Evolutionary conservation across 2,888 invertebrate species (phyloP).

Genomic region (Tanypteryx hageni): DNA sequence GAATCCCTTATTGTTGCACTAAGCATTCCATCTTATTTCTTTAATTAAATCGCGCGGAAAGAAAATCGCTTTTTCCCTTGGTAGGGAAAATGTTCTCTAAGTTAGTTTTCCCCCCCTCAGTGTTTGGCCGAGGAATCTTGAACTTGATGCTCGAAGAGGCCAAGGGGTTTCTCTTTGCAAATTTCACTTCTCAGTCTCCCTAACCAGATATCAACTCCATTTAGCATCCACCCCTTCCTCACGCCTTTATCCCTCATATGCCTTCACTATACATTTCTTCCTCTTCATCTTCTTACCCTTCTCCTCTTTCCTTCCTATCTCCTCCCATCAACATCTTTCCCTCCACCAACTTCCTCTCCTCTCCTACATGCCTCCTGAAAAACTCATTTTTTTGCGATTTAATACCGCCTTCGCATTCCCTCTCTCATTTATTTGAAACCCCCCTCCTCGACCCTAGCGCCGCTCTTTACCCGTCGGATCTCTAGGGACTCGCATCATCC

Average conservation of each 20-base stretch:
- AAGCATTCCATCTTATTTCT: conserved; percentile 27
- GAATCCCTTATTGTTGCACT: neutral
- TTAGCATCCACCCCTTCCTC: conserved; percentile 4
- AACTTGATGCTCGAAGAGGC: conserved; percentile 13
- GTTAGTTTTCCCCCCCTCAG: neutral
- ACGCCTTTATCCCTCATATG: neutral
- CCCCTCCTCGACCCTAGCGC: neutral
- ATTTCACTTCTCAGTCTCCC: neutral
- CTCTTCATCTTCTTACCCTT: neutral
- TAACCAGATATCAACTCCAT: conserved; percentile 28
- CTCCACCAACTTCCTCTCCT: neutral
- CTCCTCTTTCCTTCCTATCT: neutral
- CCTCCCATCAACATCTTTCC: neutral
- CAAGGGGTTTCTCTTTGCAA: neutral
- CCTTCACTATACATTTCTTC: neutral
- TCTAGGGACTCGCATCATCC: conserved; percentile 40
- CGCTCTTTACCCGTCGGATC: neutral
- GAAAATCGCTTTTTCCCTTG: conserved; percentile 14
- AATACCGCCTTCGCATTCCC: conserved; percentile 11
- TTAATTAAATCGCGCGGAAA: conserved; percentile 24
- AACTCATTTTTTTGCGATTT: conserved; percentile 16
- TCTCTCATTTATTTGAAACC: conserved; percentile 45
- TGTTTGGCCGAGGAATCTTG: conserved; percentile 20
- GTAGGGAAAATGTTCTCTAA: neutral
- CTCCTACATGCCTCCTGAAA: neutral